Conservation (phyloP, 2,888 invertebrate genomes). For the Trichopoda pennipes region DNA sequence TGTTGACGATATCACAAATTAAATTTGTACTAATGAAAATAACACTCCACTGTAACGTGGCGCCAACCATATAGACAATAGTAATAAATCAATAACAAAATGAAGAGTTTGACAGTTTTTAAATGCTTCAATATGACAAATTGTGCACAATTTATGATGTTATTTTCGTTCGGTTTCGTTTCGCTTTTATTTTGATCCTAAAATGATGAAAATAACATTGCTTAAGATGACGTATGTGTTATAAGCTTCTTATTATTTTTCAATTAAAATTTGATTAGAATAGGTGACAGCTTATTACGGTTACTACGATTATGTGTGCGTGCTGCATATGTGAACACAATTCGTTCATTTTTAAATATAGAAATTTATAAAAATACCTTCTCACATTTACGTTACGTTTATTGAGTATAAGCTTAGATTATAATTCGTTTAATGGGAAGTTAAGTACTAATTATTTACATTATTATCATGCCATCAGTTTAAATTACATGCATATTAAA, state of each 20-base stretch:
- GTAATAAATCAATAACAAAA: conserved; percentile 62
- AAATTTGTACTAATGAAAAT: not conserved
- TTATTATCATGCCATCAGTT: conserved; percentile 54
- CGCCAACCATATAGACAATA: conserved; percentile 28
- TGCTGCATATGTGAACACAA: not conserved
- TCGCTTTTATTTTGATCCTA: not conserved
- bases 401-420: conserved; percentile 3
- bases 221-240: conserved; percentile 28
- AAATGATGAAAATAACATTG: conserved; percentile 5
- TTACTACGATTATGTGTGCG: not conserved
- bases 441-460: conserved; percentile 57
- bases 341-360: not conserved
- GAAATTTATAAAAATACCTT: not conserved
- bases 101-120: conserved; percentile 56
- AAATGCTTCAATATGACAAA: conserved; percentile 49
- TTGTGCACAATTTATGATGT: conserved; percentile 12
- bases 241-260: conserved; percentile 53
- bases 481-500: not conserved
- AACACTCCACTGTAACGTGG: conserved; percentile 10
- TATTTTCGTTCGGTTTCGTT: too few relatives aligned
- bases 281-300: conserved; percentile 2
- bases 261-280: conserved; percentile 44
- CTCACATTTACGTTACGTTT: not conserved
- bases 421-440: conserved; percentile 36
- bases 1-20: too few relatives aligned